These are phyloP conservation scores for Pelochelys cantorii DNA, from an alignment of 2,797 vertebrate genomes.

Conservation along the genomic window DNA sequence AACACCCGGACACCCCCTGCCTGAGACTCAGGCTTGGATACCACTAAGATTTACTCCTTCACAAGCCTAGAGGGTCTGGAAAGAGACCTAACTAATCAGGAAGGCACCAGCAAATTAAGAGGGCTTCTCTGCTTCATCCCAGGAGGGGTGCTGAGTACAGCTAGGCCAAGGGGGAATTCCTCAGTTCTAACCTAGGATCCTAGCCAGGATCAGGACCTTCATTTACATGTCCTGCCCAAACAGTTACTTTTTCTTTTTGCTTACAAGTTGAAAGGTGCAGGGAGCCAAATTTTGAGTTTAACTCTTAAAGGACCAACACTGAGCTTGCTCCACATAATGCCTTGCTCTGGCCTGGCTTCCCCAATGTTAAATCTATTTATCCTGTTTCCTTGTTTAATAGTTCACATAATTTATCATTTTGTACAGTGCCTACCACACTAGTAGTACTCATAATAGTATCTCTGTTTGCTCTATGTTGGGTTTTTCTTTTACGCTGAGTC, in stretches of 20 bases:
- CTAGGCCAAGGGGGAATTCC: neutral
- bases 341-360: neutral
- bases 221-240: neutral
- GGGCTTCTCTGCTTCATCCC: neutral
- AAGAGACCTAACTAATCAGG: neutral
- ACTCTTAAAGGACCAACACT: neutral
- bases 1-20: neutral
- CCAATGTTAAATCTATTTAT: neutral
- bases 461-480: accelerated
- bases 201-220: neutral
- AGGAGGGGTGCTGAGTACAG: neutral
- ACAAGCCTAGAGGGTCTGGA: neutral
- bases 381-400: neutral
- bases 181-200: neutral
- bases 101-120: neutral
- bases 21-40: neutral
- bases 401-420: neutral
- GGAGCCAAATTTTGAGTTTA: neutral
- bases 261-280: neutral
- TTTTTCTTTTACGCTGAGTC: neutral
- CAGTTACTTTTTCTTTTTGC: neutral
- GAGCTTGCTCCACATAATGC: neutral
- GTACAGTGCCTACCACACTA: neutral
- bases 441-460: neutral
- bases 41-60: neutral